Evolutionary conservation across 2,797 vertebrate genomes (phyloP).

Genomic region (Lacerta bilineata): DNA sequence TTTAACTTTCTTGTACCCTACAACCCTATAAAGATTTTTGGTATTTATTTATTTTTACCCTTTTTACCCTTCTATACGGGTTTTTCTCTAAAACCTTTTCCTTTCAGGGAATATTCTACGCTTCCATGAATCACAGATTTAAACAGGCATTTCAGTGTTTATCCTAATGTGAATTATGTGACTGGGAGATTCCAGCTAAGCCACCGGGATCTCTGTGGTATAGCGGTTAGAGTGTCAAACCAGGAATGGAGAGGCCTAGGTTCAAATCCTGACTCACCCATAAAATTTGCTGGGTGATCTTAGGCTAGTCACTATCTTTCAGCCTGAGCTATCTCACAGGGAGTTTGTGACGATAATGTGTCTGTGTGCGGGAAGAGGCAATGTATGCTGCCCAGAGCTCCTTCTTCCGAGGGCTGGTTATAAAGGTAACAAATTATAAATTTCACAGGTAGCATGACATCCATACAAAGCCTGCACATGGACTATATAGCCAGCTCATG

Average conservation of each 20-base stretch:
- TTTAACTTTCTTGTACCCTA: not conserved
- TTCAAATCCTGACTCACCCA: not conserved
- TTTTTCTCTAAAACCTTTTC: not conserved
- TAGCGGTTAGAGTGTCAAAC: too few species aligned
- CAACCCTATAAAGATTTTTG: not conserved
- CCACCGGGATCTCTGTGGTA: too few species aligned
- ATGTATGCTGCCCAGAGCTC: not conserved
- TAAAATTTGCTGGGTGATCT: not conserved
- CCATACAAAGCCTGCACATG: not conserved
- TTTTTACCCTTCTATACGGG: not conserved
- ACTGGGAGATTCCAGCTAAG: not conserved
- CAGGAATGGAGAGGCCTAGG: not conserved
- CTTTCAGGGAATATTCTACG: not conserved
- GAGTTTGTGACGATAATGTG: not conserved
- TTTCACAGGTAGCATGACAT: not conserved
- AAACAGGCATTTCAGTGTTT: slow-evolving; percentile 15
- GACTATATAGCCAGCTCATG: not conserved
- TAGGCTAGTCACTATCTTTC: not conserved
- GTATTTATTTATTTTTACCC: too few species aligned
- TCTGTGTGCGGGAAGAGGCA: not conserved
- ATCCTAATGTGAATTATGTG: not conserved
- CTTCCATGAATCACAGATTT: not conserved
- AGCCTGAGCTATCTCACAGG: not conserved
- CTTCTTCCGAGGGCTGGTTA: not conserved
- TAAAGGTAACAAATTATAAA: not conserved